Evolutionary conservation across 1,140 invertebrate genomes (phyloP).

Genomic region (Hirudo medicinalis): DNA sequence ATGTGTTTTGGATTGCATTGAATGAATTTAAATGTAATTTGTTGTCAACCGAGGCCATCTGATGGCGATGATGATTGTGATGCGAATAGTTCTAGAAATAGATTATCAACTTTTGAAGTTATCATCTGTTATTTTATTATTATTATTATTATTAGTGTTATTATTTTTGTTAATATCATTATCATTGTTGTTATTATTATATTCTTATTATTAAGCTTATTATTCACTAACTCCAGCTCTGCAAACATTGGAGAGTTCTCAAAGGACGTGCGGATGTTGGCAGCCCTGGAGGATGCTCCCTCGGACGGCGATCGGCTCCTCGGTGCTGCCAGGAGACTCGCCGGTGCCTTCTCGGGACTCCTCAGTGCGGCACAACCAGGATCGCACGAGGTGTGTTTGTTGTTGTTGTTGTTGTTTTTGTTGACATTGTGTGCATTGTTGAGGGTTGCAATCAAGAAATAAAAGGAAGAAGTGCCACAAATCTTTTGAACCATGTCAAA

Average conservation of each 20-base stretch:
- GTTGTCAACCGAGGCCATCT: too few relatives aligned
- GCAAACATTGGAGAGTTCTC: conserved; percentile 91
- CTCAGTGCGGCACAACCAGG: conserved; percentile 85
- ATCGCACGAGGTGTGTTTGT: conserved; percentile 59
- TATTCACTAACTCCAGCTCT: conserved; percentile 44
- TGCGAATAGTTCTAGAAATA: too few relatives aligned
- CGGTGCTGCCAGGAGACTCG: conserved; percentile 79
- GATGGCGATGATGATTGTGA: too few relatives aligned
- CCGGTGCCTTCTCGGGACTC: conserved; percentile 83
- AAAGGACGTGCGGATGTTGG: conserved; percentile 82
- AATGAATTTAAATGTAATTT: neutral
- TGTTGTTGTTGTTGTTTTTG: neutral
- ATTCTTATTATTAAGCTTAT: neutral
- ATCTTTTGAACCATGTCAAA: too few relatives aligned
- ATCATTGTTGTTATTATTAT: too few relatives aligned
- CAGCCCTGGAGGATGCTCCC: conserved; percentile 75
- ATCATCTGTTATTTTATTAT: too few relatives aligned
- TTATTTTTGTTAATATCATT: too few relatives aligned
- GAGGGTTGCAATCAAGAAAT: too few relatives aligned
- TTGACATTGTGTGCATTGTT: neutral
- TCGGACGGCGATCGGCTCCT: conserved; percentile 69
- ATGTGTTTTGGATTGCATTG: neutral
- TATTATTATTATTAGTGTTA: too few relatives aligned
- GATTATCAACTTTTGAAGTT: too few relatives aligned
- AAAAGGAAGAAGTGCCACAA: too few relatives aligned